These are phyloP conservation scores for Callorhinus ursinus DNA, from an alignment of 2,113 vertebrate species.

Conservation along the genomic window DNA sequence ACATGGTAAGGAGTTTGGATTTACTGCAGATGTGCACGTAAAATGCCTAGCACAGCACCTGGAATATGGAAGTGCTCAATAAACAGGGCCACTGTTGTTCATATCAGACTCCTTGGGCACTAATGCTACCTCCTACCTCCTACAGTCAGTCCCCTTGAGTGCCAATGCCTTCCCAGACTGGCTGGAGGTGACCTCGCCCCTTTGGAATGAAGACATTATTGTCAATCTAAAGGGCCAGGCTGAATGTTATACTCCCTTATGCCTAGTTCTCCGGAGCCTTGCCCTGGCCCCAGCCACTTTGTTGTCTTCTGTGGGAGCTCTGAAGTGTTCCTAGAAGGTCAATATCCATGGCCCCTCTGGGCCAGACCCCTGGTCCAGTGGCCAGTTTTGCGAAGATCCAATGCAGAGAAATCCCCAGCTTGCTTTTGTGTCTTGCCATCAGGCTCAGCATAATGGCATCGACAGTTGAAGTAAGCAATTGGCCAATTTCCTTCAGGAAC, in stretches of 20 bases:
- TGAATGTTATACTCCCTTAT: neutral
- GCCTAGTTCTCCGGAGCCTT: neutral
- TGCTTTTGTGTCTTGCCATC: slow-evolving; percentile 57
- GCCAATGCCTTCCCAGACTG: neutral
- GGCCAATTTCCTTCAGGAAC: slow-evolving; percentile 81
- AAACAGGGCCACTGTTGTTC: neutral
- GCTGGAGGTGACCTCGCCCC: neutral
- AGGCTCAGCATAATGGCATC: slow-evolving; percentile 68
- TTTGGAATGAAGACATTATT: neutral
- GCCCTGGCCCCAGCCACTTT: neutral
- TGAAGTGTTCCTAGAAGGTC: neutral
- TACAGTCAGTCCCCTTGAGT: neutral
- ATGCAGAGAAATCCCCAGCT: slow-evolving; percentile 66
- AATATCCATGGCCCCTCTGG: neutral
- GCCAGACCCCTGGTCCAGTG: neutral
- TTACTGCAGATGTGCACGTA: neutral
- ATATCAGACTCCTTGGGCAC: neutral
- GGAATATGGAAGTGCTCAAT: neutral
- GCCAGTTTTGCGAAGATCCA: neutral
- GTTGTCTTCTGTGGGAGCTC: neutral
- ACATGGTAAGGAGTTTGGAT: neutral
- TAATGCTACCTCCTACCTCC: neutral
- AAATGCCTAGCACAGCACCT: slow-evolving; percentile 1
- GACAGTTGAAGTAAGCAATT: slow-evolving; percentile 78
- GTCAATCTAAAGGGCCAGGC: neutral